A percentile compares a stretch with the other conserved stretches of the same genome.
phyloP scores from a whole-genome alignment of 2,888 invertebrate genomes.

The Drosophila kanekoi region DNA sequence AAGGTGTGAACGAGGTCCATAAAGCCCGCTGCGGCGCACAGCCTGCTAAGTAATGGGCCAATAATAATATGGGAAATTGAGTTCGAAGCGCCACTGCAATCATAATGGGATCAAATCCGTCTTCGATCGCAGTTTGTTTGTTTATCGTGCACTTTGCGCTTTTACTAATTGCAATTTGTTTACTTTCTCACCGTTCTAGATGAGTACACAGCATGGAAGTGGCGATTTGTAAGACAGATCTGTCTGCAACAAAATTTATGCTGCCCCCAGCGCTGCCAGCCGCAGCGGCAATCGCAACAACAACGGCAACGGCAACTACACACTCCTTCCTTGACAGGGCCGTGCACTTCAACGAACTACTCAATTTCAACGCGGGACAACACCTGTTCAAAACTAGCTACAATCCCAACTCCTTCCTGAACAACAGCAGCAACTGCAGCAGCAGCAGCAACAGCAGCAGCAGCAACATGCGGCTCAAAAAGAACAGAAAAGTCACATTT shows the following conservation, averaged over 20 bases:
- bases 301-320: conserved; percentile 67
- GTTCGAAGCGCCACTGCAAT: conserved; percentile 33
- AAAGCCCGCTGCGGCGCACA: conserved; percentile 12
- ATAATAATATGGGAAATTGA: conserved; percentile 35
- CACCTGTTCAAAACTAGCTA: conserved; percentile 65
- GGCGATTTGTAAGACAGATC: conserved; percentile 83
- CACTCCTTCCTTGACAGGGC: conserved; percentile 75
- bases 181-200: conserved; percentile 56
- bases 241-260: conserved; percentile 83
- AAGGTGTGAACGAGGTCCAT: conserved; percentile 70
- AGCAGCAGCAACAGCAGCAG: conserved; percentile 29
- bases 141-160: conserved; percentile 22
- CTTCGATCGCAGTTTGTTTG: conserved; percentile 1
- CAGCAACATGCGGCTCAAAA: conserved; percentile 84
- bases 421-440: conserved; percentile 39
- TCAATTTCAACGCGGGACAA: conserved; percentile 77
- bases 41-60: conserved; percentile 53
- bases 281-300: conserved; percentile 61
- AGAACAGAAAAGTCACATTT: conserved; percentile 85
- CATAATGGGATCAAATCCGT: not conserved
- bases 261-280: conserved; percentile 76
- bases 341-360: conserved; percentile 74
- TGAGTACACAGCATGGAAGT: conserved; percentile 83
- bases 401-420: conserved; percentile 39
- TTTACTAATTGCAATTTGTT: conserved; percentile 32